Evolutionary conservation across 1,140 invertebrate genomes (phyloP), one percentile per base, ranked within the genome.

Genomic region (Megathymus violae): DNA sequence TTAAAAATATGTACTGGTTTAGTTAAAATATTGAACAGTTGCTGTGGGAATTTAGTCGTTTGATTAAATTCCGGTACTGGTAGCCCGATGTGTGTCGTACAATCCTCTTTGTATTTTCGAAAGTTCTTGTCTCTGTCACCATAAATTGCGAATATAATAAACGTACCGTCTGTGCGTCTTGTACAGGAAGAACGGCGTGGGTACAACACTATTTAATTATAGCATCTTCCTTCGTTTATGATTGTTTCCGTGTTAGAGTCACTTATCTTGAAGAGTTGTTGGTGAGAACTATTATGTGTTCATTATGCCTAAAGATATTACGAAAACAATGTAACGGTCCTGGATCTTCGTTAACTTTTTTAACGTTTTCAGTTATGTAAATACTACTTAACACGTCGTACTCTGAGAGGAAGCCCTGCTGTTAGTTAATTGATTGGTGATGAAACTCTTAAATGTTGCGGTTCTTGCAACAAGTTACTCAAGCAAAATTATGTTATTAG

Each of bases 131-230:
- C n/a, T 16, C 52, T 56, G 52, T 56, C 52, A 11, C 40, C 52
- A 56, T 56, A 56, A 56, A 56, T 56, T 56, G 40, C 40, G 52
- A 56, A 56, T 56, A 56, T 56, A 56, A 56, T 56, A 56, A 56
- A 56, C 52, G 52, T 19, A 31, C 52, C 40, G 40, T 43, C 40
- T 56, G 52, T 56, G 25, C 27, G 52, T 56, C 52, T 56, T 44
- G 52, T 56, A 43, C 40, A 56, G 52, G 52, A 56, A 56, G 52
- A 43, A 19, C 40, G 40, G 52, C 27, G 52, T 56, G 52, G 40
- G 52, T 36, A 9, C 27, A 54, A 54, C 38, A 41, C 36, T 54
- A 31, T 56, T 22, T 56, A 56, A 56, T 56, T 56, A 56, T 56
- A 43, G 38, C 36, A 44, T 56, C 52, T 56, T 56, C 38, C 40